These are phyloP conservation scores for Cylloceria caligata DNA, from an alignment of 2,888 invertebrate species.

Conservation along the genomic window DNA sequence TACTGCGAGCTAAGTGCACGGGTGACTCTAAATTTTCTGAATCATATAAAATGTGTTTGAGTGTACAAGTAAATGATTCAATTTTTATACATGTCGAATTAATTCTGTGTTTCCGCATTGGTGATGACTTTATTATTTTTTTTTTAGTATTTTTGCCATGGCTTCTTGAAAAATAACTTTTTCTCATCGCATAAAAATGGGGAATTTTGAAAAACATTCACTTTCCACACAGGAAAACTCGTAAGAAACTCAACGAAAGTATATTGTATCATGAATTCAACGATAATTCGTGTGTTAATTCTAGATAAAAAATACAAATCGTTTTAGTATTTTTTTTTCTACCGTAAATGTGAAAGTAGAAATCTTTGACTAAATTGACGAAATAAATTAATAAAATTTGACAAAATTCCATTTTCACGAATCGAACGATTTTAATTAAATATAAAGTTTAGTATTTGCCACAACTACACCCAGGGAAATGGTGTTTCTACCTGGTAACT, in stretches of 20 bases:
- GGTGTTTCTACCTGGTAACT: no score
- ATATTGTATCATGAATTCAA: no score
- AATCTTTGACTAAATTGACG: neutral
- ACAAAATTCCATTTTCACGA: neutral
- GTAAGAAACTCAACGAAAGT: no score
- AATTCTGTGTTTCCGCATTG: neutral
- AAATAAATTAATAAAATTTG: neutral
- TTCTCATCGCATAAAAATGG: no score
- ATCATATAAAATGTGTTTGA: neutral
- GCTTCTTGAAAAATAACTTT: no score
- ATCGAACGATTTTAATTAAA: neutral
- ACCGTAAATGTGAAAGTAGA: neutral
- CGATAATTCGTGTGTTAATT: neutral
- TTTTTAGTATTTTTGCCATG: no score
- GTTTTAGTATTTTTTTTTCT: neutral
- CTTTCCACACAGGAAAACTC: no score
- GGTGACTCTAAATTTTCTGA: slow-evolving; percentile 3
- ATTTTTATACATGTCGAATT: neutral
- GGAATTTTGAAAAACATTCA: no score
- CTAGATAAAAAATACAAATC: neutral
- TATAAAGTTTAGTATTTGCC: neutral
- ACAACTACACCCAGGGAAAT: no score
- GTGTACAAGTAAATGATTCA: neutral
- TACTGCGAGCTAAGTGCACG: neutral
- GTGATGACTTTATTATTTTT: neutral